Base-by-base conservation (phyloP, 2,797 vertebrate genomes). In the Scarus forsteni region DNA sequence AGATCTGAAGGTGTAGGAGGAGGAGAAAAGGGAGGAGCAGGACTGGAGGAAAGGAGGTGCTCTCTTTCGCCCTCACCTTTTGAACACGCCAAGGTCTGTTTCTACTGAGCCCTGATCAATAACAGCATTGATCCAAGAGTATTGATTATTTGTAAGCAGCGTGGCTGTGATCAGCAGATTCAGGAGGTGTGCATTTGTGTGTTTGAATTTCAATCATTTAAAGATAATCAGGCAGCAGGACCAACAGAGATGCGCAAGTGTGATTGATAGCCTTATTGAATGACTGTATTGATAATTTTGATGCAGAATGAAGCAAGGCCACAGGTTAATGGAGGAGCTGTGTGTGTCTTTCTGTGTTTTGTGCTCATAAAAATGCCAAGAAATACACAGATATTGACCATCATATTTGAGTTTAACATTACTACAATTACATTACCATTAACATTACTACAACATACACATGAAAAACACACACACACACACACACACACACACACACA, bases 121-220 rank as follows among this genome's bases (percentile, higher is more conserved):
- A 60, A 34, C 9, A 16, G 40, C 1, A 77, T 77, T 43, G 73
- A 85, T 54, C 42, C 16, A 14, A 38, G 18, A 48, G 15, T 69
- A 83, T 77, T 66, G 83, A 87, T 64, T n/a, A 66, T 51, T 34
- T 61, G 46, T 60, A 54, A 16, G 54, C 48, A 65, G 54, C 60
- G 42, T 43, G 43, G 16, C 61, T 83, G 58, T 63, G 77, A 88
- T 88, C 86, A 85, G 78, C 88, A 84, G 70, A 64, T 87, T 84
- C 58, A 67, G 27, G 56, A 55, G 16, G 56, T 63, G 63, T 36
- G 48, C 11, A 10, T 38, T 43, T 45, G 50, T 34, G 46, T 58
- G 13, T 46, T 36, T 63, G 59, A 64, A 38, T 45, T 56, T 38
- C 16, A 49, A 73, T 80, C 63, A 72, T 73, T 79, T 64, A 73